Evolutionary conservation across 2,888 invertebrate species (phyloP).

Genomic region (Agriopis marginaria): DNA sequence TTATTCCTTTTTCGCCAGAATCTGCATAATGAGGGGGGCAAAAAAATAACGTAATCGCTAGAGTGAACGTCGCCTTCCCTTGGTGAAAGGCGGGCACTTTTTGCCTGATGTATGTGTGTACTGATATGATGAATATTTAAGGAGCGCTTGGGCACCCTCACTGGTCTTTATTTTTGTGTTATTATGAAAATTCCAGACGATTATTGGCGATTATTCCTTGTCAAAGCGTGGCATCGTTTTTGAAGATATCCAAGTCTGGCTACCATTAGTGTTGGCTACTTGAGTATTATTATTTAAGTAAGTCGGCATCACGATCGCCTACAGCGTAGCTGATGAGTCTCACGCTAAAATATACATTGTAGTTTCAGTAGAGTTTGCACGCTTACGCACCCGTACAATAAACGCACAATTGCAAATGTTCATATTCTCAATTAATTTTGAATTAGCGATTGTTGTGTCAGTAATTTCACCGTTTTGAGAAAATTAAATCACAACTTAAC

Average conservation of each 20-base stretch:
- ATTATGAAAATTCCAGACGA: conserved; percentile 69
- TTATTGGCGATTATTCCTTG: conserved; percentile 74
- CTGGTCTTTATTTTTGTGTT: conserved; percentile 65
- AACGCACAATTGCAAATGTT: neutral
- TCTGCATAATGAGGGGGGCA: conserved; percentile 85
- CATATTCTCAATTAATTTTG: neutral
- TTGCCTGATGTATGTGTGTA: conserved; percentile 66
- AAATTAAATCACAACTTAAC: neutral
- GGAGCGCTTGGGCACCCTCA: conserved; percentile 54
- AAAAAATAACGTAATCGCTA: conserved; percentile 82
- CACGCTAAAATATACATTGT: conserved; percentile 48
- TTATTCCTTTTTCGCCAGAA: conserved; percentile 85
- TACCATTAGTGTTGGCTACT: conserved; percentile 52
- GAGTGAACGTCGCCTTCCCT: conserved; percentile 78
- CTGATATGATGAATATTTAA: conserved; percentile 77
- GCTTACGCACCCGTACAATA: neutral
- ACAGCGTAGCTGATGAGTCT: conserved; percentile 58
- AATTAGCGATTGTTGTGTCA: neutral
- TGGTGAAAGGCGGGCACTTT: conserved; percentile 76
- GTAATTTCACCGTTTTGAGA: neutral
- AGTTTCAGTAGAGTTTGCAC: conserved; percentile 11
- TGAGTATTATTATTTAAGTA: conserved; percentile 58
- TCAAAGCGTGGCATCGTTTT: conserved; percentile 66
- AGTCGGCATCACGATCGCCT: conserved; percentile 62
- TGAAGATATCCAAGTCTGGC: conserved; percentile 43